Base-by-base conservation (phyloP, 2,113 vertebrate genomes). In the Heteronetta atricapilla region DNA sequence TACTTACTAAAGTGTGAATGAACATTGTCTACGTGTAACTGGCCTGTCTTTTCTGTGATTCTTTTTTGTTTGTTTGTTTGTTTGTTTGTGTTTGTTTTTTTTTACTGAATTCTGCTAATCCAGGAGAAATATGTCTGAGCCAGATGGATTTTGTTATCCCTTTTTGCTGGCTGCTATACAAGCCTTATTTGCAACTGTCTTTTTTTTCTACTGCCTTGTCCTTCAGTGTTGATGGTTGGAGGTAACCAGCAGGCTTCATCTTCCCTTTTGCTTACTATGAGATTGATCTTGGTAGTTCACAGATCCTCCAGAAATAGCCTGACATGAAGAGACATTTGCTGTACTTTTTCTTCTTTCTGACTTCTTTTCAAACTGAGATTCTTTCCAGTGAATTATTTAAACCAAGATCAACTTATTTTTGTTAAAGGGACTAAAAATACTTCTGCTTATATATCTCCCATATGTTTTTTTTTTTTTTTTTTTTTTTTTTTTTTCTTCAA, bases 351-450 rank as follows among this genome's bases (percentile, higher is more conserved):
- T 83, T 91, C 40, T 86, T 88, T 80, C 69, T 63, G 11, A 7
- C 3, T 79, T 66, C n/a, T 25, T 89, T 94, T 91, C 36, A 77
- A 83, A 67, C 13, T 33, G 62, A 84, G 67, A 72, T 19, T 42
- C 33, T 72, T 93, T 77, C 14, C 64, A 56, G 60, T 64, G 36
- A 82, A 84, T 89, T 88, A 92, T 86, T 89, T 94, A 92, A 93
- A 74, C 60, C 90, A 68, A 86, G 59, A 78, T 4, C 46, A 56
- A 20, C 56, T 83, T 81, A 48, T 5, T 46, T 81, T 92, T 84
- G n/a, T 94, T 91, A 13, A 60, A 72, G 31, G 7, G 11, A 85
- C 20, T 66, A 94, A 89, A 95, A 96, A 66, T 80, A 77, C 53
- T 89, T 86, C 34, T 86, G n/a, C 40, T 82, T 83, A 58, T 80